Evolutionary conservation across 2,113 vertebrate species (phyloP).

Genomic region (Chlorodrepanis virens): DNA sequence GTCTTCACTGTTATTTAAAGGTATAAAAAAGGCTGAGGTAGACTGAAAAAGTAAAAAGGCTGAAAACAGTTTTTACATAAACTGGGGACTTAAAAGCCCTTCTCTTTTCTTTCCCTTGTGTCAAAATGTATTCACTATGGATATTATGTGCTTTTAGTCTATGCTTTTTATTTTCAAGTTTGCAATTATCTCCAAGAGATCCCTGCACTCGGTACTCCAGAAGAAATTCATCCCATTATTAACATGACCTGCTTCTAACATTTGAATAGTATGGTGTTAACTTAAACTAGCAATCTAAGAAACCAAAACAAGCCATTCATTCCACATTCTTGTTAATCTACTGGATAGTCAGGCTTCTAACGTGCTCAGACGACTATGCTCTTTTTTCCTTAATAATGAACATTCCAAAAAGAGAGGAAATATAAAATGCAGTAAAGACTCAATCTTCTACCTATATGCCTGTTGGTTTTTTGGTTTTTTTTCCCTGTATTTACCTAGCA

Average conservation of each 20-base stretch:
- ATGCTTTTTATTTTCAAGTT: neutral
- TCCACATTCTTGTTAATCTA: neutral
- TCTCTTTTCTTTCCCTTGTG: neutral
- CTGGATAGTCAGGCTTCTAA: neutral
- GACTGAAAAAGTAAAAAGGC: neutral
- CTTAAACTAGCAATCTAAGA: neutral
- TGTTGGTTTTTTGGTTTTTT: neutral
- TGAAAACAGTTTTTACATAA: neutral
- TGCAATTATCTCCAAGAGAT: neutral
- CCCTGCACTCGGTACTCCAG: neutral
- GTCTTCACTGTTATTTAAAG: neutral
- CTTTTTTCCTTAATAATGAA: neutral
- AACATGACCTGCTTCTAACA: neutral
- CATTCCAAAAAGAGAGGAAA: neutral
- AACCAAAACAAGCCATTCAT: rapidly evolving
- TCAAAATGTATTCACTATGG: neutral
- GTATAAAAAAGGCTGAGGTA: neutral
- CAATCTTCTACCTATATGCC: neutral
- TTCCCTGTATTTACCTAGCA: neutral
- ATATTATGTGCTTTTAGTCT: neutral
- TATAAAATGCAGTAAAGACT: neutral
- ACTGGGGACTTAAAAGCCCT: neutral
- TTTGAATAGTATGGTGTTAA: neutral
- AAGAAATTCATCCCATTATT: neutral
- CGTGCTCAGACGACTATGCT: neutral